Evolutionary conservation across 2,113 vertebrate genomes (phyloP), one percentile per base, ranked within the genome.

Genomic region (Potamarius usumacintae): DNA sequence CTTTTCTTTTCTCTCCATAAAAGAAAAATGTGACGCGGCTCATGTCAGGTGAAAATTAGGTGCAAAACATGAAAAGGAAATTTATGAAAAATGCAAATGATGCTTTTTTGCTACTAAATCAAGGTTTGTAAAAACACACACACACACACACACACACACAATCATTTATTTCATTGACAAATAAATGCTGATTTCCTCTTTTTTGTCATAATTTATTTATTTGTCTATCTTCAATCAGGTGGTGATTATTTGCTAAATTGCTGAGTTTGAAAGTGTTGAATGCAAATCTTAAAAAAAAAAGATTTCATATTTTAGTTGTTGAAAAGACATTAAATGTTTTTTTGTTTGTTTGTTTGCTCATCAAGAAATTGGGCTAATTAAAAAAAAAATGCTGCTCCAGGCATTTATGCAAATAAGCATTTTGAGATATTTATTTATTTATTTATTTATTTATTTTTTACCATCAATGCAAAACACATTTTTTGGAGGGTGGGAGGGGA

Each of bases 21-120:
- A 82, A n/a, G 7, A 7, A 77, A 63, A 89, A 62, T 25, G 10
- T 12, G 30, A n/a, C 11, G 7, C 14, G 10, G 42, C 14, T 65
- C 22, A 58, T 17, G 7, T 74, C 17, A 69, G 52, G 85, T 69
- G 52, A 58, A 82, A 86, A 86, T 82, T 48, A 82, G 52, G 77
- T 82, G 48, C 25, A 71, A 81, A 63, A 42, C 20, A 3, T 69
- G 25, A 80, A 34, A 69, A 12, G 42, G 12, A 76, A 53, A 84
- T 71, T 53, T 27, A 84, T 53, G 30, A 62, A 62, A 60, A 50
- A 85, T 52, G 74, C 48, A 12, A 52, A 77, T 53, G 34, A 7
- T 25, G 20, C 42, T 69, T 27, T 67, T 30, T 69, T 30, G 1
- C 25, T 27, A 67, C 10, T 25, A 12, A 27, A 27, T 4, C 25